These are phyloP conservation scores for Liasis olivaceus DNA, from an alignment of 2,797 vertebrate species.

Conservation along the genomic window DNA sequence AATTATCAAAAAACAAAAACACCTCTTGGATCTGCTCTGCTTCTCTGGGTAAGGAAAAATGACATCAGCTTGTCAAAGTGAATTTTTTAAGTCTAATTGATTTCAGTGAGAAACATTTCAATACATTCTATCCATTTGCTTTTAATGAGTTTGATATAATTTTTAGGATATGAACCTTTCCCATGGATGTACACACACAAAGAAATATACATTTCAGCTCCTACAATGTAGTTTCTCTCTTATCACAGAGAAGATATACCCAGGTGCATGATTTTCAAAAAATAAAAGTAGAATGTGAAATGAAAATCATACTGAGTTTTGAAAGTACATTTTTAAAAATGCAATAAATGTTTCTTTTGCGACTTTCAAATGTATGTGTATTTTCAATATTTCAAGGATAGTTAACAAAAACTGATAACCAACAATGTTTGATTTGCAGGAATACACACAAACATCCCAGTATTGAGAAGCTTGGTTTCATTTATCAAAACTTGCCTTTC, in stretches of 20 bases:
- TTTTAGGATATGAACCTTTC: not conserved
- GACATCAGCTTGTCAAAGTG: not conserved
- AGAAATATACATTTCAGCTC: conserved; percentile 48
- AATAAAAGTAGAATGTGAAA: not conserved
- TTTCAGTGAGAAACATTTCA: not conserved
- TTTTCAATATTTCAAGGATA: conserved; percentile 2
- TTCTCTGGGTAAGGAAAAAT: not conserved
- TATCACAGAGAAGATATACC: conserved; percentile 36
- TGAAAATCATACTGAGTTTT: not conserved
- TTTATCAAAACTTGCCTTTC: conserved; percentile 20
- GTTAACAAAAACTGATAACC: conserved; percentile 32
- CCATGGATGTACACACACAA: conserved; percentile 29
- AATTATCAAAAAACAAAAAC: not conserved
- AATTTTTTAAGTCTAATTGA: not conserved
- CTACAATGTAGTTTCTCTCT: conserved; percentile 54
- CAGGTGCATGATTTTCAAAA: conserved; percentile 62
- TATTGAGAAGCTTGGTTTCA: conserved; percentile 19
- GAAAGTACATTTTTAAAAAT: conserved; percentile 3
- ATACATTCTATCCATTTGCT: not conserved
- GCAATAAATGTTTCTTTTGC: conserved; percentile 5
- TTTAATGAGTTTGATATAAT: not conserved
- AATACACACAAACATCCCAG: not conserved
- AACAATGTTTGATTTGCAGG: conserved; percentile 10
- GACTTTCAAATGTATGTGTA: not conserved
- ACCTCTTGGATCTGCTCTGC: not conserved